Conservation (phyloP, 37 sponge, comb jelly and placozoan genomes). For the Halichondria panicea region DNA sequence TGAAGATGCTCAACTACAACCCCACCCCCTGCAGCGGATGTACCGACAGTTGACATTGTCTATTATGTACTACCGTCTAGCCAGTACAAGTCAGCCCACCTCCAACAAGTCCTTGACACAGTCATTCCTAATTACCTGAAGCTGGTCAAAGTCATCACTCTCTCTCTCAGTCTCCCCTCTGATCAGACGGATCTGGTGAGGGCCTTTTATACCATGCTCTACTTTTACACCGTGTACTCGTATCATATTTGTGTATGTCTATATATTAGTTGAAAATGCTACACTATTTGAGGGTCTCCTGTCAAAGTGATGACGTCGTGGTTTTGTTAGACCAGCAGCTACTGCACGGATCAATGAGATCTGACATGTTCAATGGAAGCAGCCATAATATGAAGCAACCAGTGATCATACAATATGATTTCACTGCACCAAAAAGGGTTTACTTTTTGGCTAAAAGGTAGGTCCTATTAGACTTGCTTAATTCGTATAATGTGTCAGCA, state of each 20-base stretch:
- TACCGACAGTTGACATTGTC: slow-evolving; percentile 13
- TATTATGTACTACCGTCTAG: slow-evolving; percentile 22
- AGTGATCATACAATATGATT: background rate
- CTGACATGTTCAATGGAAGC: background rate
- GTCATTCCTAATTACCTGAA: slow-evolving; percentile 2
- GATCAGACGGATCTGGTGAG: background rate
- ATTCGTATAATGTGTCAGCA: no score
- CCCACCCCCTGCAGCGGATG: background rate
- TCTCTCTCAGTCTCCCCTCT: background rate
- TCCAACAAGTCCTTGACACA: background rate
- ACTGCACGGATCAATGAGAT: background rate
- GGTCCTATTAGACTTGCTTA: no score
- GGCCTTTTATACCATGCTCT: background rate
- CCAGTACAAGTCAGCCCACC: background rate
- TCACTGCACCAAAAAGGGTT: background rate
- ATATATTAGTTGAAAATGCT: background rate
- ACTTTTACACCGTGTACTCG: background rate
- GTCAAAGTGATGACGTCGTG: background rate
- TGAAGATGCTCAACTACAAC: no score
- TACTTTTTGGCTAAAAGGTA: background rate
- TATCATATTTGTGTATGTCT: background rate
- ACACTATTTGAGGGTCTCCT: no score
- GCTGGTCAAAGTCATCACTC: background rate
- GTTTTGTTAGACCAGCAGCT: background rate
- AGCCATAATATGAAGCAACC: background rate